A percentile compares a stretch with the other conserved stretches of the same genome.
phyloP scores from a whole-genome alignment of 2,797 vertebrate genomes.

The Ambastaia sidthimunki region DNA sequence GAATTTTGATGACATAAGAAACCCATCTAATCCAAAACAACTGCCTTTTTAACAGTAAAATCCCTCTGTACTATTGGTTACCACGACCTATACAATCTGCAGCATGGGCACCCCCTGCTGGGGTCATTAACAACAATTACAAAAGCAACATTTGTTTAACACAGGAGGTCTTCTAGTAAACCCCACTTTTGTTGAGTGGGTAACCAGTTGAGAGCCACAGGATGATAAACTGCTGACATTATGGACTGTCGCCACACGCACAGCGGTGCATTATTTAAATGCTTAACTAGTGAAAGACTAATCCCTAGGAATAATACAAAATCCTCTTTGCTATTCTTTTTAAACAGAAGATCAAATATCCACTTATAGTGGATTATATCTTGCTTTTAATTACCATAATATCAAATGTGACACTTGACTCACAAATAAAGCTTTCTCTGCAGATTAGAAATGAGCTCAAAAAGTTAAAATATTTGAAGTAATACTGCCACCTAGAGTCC shows the following conservation, averaged over 20 bases:
- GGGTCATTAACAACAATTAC: not conserved
- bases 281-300: not conserved
- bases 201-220: not conserved
- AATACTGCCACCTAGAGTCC: conserved; percentile 49
- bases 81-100: too few relatives aligned
- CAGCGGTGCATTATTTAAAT: not conserved
- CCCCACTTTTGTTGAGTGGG: not conserved
- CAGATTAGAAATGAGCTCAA: not conserved
- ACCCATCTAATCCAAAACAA: not conserved
- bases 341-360: not conserved
- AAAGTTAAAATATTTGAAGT: not conserved
- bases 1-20: not conserved
- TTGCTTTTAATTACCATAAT: not conserved
- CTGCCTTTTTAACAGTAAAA: not conserved
- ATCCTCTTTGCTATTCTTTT: not conserved
- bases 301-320: not conserved
- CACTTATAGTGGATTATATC: not conserved
- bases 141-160: not conserved
- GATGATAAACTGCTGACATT: not conserved
- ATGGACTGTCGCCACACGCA: not conserved
- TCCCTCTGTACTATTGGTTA: too few relatives aligned
- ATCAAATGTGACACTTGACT: not conserved
- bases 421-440: not conserved
- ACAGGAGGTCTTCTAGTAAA: not conserved
- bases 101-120: conserved; percentile 5